Evolutionary conservation across 1,140 invertebrate species (phyloP), one percentile per base, ranked within the genome.

Genomic region (Platorchestia sp.): DNA sequence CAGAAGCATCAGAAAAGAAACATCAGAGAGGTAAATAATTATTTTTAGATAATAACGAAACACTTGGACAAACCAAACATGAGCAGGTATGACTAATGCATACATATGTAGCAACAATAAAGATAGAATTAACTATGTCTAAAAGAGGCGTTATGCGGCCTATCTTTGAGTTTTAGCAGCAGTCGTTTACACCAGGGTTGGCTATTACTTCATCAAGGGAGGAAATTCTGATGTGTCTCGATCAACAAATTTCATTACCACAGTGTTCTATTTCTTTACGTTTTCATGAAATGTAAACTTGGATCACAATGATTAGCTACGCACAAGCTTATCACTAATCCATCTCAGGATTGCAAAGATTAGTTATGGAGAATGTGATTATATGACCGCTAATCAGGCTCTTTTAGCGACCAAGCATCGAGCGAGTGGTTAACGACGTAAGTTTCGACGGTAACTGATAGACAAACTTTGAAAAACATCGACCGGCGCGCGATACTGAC

Each of bases 401-500:
- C 91, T 93, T 44, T 93, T 47, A 93, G 87, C 44, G 41, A 90
- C 87, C 87, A 90, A 44, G 59, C 59, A 89, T 89, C 87, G 41
- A 36, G 91, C 91, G 45, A 36, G 91, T 36, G 41, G 45, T 44
- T 93, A 93, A 93, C 91, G 91, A 93, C 91, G 43, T 6, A 93
- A 93, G 91, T 93, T 93, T 47, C 6, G 91, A 93, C 91, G 91
- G 43, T 45, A 93, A 93, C 91, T 93, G 45, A 93, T 93, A 40
- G 91, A 93, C 10, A 45, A 47, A 93, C 43, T 93, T 93, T 44
- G 91, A 45, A 93, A 91, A 93, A 93, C 91, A 40, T 93, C 91
- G 91, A 47, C 91, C 43, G 16, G 41, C 27, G 43, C 6, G 91
- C 91, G 91, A 93, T 93, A 93, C 45, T 45, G 43, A 36, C 16